Percentiles rank a stretch among this genome's conserved stretches.
Conservation (phyloP, 2,888 invertebrate genomes). For the Pandemis heparana region DNA sequence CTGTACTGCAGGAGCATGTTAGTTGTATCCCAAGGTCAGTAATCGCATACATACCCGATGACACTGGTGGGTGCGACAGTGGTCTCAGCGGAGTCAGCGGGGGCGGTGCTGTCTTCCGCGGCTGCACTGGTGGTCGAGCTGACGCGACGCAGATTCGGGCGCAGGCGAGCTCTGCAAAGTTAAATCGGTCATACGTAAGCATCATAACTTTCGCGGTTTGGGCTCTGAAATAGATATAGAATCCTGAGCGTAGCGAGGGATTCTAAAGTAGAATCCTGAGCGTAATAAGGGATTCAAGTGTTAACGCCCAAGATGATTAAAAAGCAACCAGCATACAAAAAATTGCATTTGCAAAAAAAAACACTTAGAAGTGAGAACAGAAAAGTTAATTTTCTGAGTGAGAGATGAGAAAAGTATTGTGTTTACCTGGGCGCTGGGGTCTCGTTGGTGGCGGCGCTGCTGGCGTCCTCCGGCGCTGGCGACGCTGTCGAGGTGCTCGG, state of each 20-base stretch:
- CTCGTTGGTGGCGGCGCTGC: slow-evolving; percentile 65
- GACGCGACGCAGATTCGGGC: slow-evolving; percentile 72
- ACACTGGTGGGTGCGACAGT: slow-evolving; percentile 66
- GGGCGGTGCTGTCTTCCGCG: slow-evolving; percentile 63
- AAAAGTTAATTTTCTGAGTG: no score
- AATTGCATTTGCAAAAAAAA: no score
- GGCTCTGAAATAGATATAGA: no score
- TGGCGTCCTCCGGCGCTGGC: slow-evolving; percentile 60
- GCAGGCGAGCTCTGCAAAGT: slow-evolving; percentile 73
- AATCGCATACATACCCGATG: slow-evolving; percentile 63
- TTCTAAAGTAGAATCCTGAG: no score
- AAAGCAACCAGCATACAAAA: no score
- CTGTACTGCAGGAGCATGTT: no score
- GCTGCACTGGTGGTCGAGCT: slow-evolving; percentile 67
- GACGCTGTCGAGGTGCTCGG: slow-evolving; percentile 68
- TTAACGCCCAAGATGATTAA: no score
- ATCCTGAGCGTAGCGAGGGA: no score
- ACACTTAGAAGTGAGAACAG: no score
- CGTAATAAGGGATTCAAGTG: no score
- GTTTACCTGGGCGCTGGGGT: slow-evolving; percentile 67
- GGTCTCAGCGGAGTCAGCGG: slow-evolving; percentile 73
- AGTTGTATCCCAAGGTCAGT: not conserved
- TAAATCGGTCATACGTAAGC: not conserved
- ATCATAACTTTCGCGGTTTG: no score
- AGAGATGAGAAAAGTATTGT: no score